A percentile compares a stretch with the other conserved stretches of the same genome.
Evolutionary conservation across 2,113 vertebrate species (phyloP).

Genomic region (Eupsittula cactorum): DNA sequence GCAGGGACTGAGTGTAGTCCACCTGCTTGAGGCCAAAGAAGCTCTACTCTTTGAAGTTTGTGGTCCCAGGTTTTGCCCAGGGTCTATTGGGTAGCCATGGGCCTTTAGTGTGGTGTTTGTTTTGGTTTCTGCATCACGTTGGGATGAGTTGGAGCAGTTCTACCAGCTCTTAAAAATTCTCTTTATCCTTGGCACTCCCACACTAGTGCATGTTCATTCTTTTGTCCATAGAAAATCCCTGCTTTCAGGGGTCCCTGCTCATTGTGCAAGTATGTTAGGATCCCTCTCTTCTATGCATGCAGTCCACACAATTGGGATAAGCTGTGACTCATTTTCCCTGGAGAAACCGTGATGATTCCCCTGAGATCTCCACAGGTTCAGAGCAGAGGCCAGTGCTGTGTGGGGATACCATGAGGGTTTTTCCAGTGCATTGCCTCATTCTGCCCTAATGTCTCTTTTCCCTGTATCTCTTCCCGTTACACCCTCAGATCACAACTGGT

Average conservation of each 20-base stretch:
- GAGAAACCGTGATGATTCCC: background rate
- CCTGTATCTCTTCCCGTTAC: background rate
- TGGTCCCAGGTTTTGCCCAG: background rate
- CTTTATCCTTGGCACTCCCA: background rate
- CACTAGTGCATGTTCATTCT: background rate
- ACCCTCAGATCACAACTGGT: background rate
- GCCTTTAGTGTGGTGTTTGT: background rate
- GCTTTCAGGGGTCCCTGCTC: background rate
- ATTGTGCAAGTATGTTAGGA: fast-evolving
- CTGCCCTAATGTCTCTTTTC: background rate
- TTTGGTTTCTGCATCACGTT: background rate
- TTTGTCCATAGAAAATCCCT: background rate
- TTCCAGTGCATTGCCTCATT: background rate
- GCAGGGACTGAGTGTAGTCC: background rate
- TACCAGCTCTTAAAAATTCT: background rate
- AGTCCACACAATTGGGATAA: background rate
- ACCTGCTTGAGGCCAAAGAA: background rate
- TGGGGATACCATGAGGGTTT: background rate
- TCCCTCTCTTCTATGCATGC: background rate
- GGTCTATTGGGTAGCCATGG: fast-evolving
- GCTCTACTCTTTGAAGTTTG: background rate
- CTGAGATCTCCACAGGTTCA: background rate
- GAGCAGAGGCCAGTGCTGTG: fast-evolving
- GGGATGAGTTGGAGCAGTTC: background rate
- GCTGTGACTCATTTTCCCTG: background rate